Evolutionary conservation across 1,140 invertebrate species (phyloP).

Genomic region (fruit fly (Drosophila melanogaster)): DNA sequence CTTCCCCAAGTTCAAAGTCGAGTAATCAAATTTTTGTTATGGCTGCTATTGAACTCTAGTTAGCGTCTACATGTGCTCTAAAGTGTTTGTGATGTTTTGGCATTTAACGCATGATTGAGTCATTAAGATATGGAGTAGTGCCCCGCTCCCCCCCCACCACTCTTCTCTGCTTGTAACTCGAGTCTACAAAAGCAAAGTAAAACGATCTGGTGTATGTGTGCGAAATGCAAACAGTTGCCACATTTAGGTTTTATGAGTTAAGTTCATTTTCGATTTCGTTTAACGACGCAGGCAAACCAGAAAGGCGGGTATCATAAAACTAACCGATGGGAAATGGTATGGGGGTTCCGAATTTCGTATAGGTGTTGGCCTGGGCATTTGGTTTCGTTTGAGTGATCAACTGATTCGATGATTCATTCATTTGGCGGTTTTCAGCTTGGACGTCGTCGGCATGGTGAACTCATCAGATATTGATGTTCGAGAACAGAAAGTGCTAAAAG

Average conservation of each 20-base stretch:
- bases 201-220: conserved; percentile 57
- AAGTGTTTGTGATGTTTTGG: conserved; percentile 38
- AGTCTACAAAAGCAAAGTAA: conserved; percentile 35
- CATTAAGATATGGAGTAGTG: conserved; percentile 29
- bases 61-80: conserved; percentile 15
- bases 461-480: background rate
- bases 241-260: conserved; percentile 42
- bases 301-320: conserved; percentile 43
- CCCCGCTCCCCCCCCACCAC: background rate
- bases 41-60: conserved; percentile 62
- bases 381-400: conserved; percentile 52
- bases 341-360: conserved; percentile 3
- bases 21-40: conserved; percentile 32
- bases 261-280: conserved; percentile 47
- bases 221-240: conserved; percentile 60
- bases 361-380: conserved; percentile 27
- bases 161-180: conserved; percentile 6
- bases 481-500: background rate
- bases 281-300: conserved; percentile 26
- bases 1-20: conserved; percentile 65
- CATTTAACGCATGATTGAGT: conserved; percentile 65
- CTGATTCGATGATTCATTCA: conserved; percentile 49
- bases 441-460: background rate
- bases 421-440: conserved; percentile 5
- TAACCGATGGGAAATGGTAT: conserved; percentile 2